Percentiles rank a stretch among this genome's conserved stretches.
These are phyloP conservation scores for Rallus crepitans DNA, from an alignment of 2,797 vertebrate genomes.

Conservation along the genomic window DNA sequence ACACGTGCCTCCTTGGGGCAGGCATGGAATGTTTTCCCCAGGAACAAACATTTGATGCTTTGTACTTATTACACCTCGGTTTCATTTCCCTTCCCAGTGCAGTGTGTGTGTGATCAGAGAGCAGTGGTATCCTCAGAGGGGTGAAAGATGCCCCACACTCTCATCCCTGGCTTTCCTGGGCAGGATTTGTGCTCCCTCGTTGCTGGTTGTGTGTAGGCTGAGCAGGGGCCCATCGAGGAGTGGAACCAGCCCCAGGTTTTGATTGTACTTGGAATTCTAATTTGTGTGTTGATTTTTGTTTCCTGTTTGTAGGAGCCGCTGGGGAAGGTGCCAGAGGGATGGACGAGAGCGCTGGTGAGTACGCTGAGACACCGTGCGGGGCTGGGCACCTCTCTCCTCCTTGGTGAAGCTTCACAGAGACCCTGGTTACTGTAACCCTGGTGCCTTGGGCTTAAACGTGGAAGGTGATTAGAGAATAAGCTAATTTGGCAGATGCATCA, in stretches of 20 bases:
- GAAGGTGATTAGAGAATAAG: neutral
- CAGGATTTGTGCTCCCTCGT: neutral
- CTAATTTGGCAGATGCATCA: neutral
- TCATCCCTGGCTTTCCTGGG: neutral
- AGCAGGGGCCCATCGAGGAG: neutral
- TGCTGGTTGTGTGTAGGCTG: neutral
- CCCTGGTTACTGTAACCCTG: neutral
- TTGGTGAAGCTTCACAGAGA: neutral
- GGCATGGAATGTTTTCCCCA: neutral
- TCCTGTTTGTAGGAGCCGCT: constrained; percentile 40
- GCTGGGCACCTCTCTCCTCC: neutral
- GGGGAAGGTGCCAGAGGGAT: neutral
- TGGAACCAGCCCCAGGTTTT: neutral
- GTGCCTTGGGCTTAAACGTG: neutral
- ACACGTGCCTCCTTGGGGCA: neutral
- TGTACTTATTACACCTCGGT: neutral
- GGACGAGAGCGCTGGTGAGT: constrained; percentile 68
- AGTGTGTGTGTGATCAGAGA: neutral
- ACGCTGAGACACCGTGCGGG: accelerated
- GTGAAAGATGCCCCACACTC: neutral
- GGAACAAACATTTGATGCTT: neutral
- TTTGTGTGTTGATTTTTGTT: neutral
- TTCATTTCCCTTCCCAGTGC: neutral
- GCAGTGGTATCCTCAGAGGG: neutral
- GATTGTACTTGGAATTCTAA: neutral